These are phyloP conservation scores for Tinamus guttatus DNA, from an alignment of 2,113 vertebrate genomes.

Conservation along the genomic window DNA sequence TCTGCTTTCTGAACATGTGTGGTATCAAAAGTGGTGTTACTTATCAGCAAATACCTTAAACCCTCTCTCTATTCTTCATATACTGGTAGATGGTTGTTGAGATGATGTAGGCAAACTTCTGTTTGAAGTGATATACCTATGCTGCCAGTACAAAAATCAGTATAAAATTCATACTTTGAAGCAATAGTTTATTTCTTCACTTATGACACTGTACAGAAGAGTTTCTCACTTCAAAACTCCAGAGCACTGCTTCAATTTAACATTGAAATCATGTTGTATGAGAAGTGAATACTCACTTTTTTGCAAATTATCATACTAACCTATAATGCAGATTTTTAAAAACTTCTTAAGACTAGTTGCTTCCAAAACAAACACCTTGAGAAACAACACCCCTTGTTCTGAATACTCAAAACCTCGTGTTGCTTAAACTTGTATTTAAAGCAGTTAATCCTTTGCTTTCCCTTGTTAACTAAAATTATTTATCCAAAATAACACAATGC, in stretches of 20 bases:
- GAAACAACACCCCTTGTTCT: neutral
- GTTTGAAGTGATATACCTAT: neutral
- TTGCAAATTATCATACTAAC: neutral
- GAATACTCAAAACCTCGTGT: neutral
- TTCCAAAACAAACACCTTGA: neutral
- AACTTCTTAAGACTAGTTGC: neutral
- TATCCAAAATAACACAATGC: neutral
- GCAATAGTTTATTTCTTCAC: neutral
- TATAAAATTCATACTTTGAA: neutral
- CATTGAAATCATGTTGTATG: neutral
- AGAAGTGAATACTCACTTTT: neutral
- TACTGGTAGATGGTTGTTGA: neutral
- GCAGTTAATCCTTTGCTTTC: neutral
- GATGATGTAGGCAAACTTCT: neutral
- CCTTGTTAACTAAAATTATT: neutral
- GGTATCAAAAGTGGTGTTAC: neutral
- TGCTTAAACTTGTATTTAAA: neutral
- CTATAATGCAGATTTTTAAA: too few relatives aligned
- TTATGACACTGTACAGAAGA: neutral
- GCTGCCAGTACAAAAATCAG: neutral
- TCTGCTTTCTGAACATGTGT: neutral
- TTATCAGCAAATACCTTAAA: neutral
- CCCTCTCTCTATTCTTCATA: neutral
- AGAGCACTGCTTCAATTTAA: neutral
- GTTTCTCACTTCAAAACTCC: neutral